phyloP scores from a whole-genome alignment of 2,888 invertebrate genomes.

The Trilocha varians region DNA sequence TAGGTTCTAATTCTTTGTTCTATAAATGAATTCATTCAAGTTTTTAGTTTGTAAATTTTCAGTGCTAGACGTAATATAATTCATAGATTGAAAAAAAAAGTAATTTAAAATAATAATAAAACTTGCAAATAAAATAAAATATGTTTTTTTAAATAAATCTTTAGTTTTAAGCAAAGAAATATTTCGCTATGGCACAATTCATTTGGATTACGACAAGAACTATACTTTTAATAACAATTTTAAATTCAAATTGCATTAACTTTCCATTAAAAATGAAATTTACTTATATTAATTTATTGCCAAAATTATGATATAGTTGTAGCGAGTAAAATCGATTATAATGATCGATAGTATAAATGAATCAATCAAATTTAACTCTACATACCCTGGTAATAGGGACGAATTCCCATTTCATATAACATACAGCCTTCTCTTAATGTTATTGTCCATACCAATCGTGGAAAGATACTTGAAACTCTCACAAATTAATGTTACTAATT shows the following conservation, averaged over 20 bases:
- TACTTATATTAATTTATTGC: not conserved
- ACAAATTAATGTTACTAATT: not conserved
- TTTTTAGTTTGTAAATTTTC: no score
- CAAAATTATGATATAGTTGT: not conserved
- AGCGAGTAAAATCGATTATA: no score
- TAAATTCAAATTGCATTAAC: not conserved
- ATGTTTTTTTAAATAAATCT: not conserved
- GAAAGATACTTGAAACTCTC: not conserved
- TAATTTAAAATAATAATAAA: no score
- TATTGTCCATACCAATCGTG: constrained; percentile 52
- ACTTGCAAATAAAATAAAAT: not conserved
- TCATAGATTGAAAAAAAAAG: no score
- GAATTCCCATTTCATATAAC: constrained; percentile 42
- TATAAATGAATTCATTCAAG: no score
- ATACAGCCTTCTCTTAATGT: constrained; percentile 62
- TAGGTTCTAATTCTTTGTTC: no score
- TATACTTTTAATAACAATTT: no score
- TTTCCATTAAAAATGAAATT: not conserved
- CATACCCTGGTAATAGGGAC: constrained; percentile 65
- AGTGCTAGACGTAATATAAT: no score
- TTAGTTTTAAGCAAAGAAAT: not conserved
- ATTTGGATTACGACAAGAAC: no score
- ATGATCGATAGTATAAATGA: constrained; percentile 17
- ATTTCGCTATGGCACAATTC: not conserved
- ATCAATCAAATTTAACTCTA: constrained; percentile 47